Conservation (phyloP, 2,888 invertebrate genomes). For the Drosophila putrida region DNA sequence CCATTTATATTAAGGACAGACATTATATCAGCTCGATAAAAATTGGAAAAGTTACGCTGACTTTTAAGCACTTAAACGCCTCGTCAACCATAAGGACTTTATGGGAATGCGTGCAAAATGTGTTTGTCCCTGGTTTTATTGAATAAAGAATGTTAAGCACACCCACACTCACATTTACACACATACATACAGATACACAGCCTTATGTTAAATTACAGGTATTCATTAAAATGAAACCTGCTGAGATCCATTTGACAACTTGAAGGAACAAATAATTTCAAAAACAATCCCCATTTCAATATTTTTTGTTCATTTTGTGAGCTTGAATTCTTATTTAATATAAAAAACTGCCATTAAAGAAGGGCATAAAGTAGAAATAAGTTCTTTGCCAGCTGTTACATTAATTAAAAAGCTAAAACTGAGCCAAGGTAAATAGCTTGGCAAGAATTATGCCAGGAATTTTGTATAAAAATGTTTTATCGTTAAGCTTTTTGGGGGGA, state of each 20-base stretch:
- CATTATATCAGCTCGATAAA: slow-evolving; percentile 70
- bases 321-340: slow-evolving; percentile 38
- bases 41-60: slow-evolving; percentile 63
- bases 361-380: slow-evolving; percentile 46
- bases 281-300: background rate
- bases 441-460: slow-evolving; percentile 62
- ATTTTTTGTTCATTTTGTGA: slow-evolving; percentile 1
- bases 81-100: slow-evolving; percentile 56
- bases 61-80: slow-evolving; percentile 69
- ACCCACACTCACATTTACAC: background rate
- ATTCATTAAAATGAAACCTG: slow-evolving; percentile 15
- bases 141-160: slow-evolving; percentile 21
- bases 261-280: background rate
- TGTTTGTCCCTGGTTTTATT: slow-evolving; percentile 17
- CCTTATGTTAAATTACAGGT: background rate
- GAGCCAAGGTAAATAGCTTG: slow-evolving; percentile 63
- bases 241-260: background rate
- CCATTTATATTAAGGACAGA: slow-evolving; percentile 54
- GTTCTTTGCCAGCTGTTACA: slow-evolving; percentile 47
- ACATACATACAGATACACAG: background rate
- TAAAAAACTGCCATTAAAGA: slow-evolving; percentile 63
- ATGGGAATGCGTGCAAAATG: slow-evolving; percentile 26
- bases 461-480: slow-evolving; percentile 51
- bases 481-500: background rate
- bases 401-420: slow-evolving; percentile 67